Conservation (phyloP, 2,888 invertebrate species). For the Hypercompe scribonia region DNA sequence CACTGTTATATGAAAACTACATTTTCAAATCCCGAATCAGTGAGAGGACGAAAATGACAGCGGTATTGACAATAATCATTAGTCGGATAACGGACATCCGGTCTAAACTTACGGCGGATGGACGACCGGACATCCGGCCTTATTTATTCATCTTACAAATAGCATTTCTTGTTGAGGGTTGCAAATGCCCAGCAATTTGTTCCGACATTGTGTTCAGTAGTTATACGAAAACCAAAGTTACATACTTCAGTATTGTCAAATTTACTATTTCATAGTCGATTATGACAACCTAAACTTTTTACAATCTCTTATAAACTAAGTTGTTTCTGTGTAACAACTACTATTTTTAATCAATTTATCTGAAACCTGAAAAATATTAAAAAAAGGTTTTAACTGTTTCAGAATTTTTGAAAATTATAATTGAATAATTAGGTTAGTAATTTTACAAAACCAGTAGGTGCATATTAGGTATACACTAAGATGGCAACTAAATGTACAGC, state of each 20-base stretch:
- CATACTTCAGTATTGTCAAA: not conserved
- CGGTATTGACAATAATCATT: conserved; percentile 50
- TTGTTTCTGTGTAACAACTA: not conserved
- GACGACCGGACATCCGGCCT: conserved; percentile 47
- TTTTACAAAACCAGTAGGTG: no score
- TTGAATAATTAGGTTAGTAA: no score
- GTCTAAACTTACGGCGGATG: conserved; percentile 51
- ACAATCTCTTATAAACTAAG: not conserved
- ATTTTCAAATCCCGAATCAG: conserved; percentile 31
- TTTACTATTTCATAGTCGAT: not conserved
- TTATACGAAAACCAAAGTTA: no score
- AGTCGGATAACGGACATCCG: conserved; percentile 52
- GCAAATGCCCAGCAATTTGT: conserved; percentile 23
- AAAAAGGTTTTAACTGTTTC: no score
- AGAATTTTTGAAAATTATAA: no score
- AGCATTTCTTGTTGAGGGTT: conserved; percentile 47
- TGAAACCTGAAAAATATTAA: no score
- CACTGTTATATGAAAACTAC: conserved; percentile 7
- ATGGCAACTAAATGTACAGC: no score
- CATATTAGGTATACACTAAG: no score
- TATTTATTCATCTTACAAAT: conserved; percentile 54
- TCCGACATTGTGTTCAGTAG: conserved; percentile 26
- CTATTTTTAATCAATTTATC: no score
- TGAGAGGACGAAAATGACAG: conserved; percentile 42
- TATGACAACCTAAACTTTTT: not conserved